phyloP scores from a whole-genome alignment of 2,888 invertebrate species.

The Agonopterix arenella region DNA sequence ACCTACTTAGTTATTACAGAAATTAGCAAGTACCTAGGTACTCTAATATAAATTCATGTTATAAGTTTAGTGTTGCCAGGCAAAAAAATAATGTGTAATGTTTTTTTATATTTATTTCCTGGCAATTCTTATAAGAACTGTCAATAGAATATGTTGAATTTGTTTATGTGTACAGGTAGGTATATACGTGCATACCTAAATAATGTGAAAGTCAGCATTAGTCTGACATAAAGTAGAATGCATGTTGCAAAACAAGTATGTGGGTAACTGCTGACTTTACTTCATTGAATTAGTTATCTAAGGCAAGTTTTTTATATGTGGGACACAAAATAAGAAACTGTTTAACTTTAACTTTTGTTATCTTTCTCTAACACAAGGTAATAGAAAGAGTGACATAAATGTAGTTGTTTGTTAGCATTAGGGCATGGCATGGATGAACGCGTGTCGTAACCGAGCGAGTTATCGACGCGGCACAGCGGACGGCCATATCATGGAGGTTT shows the following conservation, averaged over 20 bases:
- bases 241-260: constrained; percentile 32
- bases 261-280: constrained; percentile 11
- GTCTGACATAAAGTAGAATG: constrained; percentile 38
- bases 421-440: constrained; percentile 2
- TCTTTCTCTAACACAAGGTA: constrained; percentile 4
- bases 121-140: constrained; percentile 36
- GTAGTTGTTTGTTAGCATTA: constrained; percentile 13
- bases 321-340: constrained; percentile 4
- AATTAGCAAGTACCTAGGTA: too few relatives aligned
- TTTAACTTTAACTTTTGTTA: constrained; percentile 6
- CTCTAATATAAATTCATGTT: background rate
- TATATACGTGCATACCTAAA: constrained; percentile 12
- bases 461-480: constrained; percentile 37
- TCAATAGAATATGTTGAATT: constrained; percentile 1
- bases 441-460: constrained; percentile 17
- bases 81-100: background rate
- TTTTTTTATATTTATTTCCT: constrained; percentile 4
- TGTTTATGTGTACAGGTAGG: background rate
- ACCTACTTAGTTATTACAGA: too few relatives aligned
- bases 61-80: background rate
- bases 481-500: constrained; percentile 47
- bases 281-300: too few relatives aligned
- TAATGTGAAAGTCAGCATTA: constrained; percentile 49
- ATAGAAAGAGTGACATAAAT: constrained; percentile 2
- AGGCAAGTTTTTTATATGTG: too few relatives aligned